Conservation (phyloP, 2,888 invertebrate species). For the Caenorhabditis sp. region DNA sequence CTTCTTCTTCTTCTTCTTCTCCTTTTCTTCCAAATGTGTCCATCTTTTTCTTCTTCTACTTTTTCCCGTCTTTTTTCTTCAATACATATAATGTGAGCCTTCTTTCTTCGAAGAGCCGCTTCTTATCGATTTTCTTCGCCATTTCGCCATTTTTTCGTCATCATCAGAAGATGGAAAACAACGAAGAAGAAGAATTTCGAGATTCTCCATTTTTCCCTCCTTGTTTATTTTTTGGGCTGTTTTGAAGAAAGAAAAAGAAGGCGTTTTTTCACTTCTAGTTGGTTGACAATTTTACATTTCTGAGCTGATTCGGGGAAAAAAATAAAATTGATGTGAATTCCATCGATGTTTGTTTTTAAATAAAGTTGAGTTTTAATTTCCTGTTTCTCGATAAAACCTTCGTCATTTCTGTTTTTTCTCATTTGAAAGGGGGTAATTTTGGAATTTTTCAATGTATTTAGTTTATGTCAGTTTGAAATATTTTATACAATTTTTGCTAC, state of each 20-base stretch:
- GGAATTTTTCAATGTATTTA: too few relatives aligned
- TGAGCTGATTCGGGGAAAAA: too few relatives aligned
- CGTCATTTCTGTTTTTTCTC: too few relatives aligned
- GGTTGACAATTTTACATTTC: too few relatives aligned
- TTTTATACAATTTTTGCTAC: too few relatives aligned
- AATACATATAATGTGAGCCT: not conserved
- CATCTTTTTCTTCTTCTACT: not conserved
- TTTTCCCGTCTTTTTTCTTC: not conserved
- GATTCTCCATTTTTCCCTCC: not conserved
- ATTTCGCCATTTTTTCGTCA: not conserved
- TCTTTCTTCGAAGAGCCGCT: not conserved
- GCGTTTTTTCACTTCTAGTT: not conserved
- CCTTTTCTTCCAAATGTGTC: not conserved
- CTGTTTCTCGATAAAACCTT: too few relatives aligned
- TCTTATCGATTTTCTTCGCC: constrained; percentile 1
- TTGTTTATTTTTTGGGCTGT: not conserved
- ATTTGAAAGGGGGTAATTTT: too few relatives aligned
- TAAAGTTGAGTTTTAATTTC: too few relatives aligned
- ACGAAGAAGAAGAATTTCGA: not conserved
- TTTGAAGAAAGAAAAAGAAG: not conserved
- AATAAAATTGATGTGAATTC: too few relatives aligned
- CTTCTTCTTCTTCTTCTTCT: not conserved
- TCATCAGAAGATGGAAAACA: not conserved
- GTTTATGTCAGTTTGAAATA: too few relatives aligned
- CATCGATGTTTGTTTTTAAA: too few relatives aligned